These are phyloP conservation scores for Gnatocerus cornutus DNA, from an alignment of 2,888 invertebrate genomes.

Conservation along the genomic window DNA sequence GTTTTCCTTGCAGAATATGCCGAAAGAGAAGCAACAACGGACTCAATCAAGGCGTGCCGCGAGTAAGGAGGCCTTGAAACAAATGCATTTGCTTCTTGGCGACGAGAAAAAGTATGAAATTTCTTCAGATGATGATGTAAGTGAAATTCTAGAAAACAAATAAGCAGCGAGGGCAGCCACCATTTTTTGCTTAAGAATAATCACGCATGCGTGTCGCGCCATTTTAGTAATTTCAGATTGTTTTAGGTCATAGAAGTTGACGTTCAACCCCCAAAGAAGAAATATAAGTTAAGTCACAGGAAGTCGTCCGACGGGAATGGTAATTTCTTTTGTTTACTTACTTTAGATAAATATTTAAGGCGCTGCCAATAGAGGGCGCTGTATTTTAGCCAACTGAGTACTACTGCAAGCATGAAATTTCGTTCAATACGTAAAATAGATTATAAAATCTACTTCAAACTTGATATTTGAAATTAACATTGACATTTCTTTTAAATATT, in stretches of 20 bases:
- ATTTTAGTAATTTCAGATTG: not conserved
- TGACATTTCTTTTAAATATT: too few relatives aligned
- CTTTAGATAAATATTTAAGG: too few relatives aligned
- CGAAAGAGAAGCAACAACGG: slow-evolving; percentile 58
- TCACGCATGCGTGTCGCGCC: slow-evolving; percentile 16
- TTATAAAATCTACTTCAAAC: too few relatives aligned
- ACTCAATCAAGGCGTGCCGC: slow-evolving; percentile 65
- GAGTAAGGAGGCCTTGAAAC: slow-evolving; percentile 68
- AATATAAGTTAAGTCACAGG: slow-evolving; percentile 66
- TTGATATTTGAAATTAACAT: too few relatives aligned
- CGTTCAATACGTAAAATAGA: too few relatives aligned
- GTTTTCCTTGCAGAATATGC: slow-evolving; percentile 55
- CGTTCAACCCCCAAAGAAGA: slow-evolving; percentile 66
- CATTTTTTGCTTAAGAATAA: not conserved
- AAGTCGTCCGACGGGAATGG: slow-evolving; percentile 68
- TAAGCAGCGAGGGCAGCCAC: not conserved
- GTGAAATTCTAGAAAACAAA: not conserved
- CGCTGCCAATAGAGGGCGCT: too few relatives aligned
- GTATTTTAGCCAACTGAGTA: too few relatives aligned
- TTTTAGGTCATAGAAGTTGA: slow-evolving; percentile 61
- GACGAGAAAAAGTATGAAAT: slow-evolving; percentile 70
- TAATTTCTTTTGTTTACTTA: slow-evolving; percentile 44
- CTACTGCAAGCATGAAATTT: too few relatives aligned
- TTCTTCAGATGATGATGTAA: slow-evolving; percentile 66
- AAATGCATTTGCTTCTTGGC: slow-evolving; percentile 64